Evolutionary conservation across 2,113 vertebrate species (phyloP), one percentile per base, ranked within the genome.

Genomic region (Ptyas mucosa): DNA sequence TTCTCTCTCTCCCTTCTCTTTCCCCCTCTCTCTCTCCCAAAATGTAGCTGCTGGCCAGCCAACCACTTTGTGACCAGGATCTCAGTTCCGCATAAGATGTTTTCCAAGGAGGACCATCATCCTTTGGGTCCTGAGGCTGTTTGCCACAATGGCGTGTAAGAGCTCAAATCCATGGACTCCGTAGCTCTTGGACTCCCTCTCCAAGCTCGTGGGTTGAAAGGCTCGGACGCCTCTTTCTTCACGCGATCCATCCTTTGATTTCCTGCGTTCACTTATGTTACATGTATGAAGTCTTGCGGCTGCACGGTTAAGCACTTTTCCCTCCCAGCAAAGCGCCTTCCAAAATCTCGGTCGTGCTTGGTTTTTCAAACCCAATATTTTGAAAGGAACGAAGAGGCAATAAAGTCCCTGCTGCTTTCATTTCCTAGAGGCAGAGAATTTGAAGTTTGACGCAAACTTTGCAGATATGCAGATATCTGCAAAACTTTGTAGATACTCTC

Each of bases 11-110:
- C 7, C 21, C 21, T 1, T 26, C 8, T 1, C 5, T 14, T 0
- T 1, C 29, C 55, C 29, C 55, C 86, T 94, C 2, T 5, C 1
- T 93, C 91, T 92, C n/a, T 23, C 93, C 94, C 87, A 92, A 39
- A 91, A 87, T 49, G 54, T 94, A 99, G 99, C 98, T 95, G 98
- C 99, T 95, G 99, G 99, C 94, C 99, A 99, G 95, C 99, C 99
- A 88, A 99, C 99, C 94, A 99, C 98, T 5, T 98, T 99, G 98
- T 99, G 98, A 99, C 94, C 26, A 46, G 96, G 93, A 88, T 94
- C 95, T 85, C 85, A 54, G 93, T 91, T 90, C 93, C 95, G 55
- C 55, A 8, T 87, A 29, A 92, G 43, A 92, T 89, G 95, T 93
- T 88, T 93, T 93, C 90, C 92, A 96, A 94, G 95, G 92, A 95